A percentile compares a stretch with the other conserved stretches of the same genome.
Evolutionary conservation across 1,140 invertebrate species (phyloP).

Genomic region (Oedothorax gibbosus): DNA sequence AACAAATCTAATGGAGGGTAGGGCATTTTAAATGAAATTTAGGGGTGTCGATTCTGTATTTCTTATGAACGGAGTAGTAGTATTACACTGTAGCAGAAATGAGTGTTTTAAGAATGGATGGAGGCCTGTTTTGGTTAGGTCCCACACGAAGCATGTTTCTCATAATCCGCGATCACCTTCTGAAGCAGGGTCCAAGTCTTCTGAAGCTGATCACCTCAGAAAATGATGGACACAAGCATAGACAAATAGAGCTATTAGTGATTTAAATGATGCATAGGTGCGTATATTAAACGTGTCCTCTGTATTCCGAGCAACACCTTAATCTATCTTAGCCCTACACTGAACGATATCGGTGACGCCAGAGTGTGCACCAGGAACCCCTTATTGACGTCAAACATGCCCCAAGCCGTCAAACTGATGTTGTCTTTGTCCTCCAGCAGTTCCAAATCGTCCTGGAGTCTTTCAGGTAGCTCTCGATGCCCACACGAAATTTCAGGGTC

Average conservation of each 20-base stretch:
- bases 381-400: slow-evolving; percentile 15
- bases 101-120: too few species aligned
- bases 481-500: not conserved
- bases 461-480: not conserved
- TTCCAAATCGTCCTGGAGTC: not conserved
- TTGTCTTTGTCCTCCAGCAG: slow-evolving; percentile 24
- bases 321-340: too few species aligned
- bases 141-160: not conserved
- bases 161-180: not conserved
- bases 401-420: slow-evolving; percentile 1
- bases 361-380: not conserved
- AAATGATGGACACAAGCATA: not conserved
- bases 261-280: too few species aligned
- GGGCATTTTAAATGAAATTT: too few species aligned
- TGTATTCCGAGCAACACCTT: too few species aligned
- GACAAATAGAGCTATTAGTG: not conserved
- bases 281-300: too few species aligned
- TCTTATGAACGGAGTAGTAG: too few species aligned
- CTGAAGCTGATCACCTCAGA: slow-evolving; percentile 1
- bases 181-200: not conserved
- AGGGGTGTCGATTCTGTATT: too few species aligned
- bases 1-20: too few species aligned
- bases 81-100: too few species aligned
- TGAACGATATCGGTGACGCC: slow-evolving; percentile 1
- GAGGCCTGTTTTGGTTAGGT: too few species aligned